These are phyloP conservation scores for Struthio camelus DNA, from an alignment of 2,113 vertebrate species.

Conservation along the genomic window DNA sequence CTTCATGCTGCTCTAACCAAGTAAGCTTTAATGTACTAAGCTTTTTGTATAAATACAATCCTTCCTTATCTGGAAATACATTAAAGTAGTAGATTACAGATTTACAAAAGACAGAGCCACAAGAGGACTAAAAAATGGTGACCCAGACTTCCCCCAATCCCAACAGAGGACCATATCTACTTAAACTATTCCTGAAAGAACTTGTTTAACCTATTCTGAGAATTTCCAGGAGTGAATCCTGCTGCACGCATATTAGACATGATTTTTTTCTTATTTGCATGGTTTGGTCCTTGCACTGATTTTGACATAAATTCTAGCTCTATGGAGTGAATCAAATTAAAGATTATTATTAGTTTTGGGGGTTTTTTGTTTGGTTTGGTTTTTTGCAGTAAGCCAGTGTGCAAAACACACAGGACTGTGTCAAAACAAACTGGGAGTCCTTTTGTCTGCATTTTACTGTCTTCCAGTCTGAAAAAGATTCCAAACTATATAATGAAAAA, in stretches of 20 bases:
- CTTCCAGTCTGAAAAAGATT: conserved; percentile 12
- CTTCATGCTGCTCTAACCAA: conserved; percentile 9
- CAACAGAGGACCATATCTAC: neutral
- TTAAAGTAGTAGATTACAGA: neutral
- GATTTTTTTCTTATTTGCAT: neutral
- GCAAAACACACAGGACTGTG: neutral
- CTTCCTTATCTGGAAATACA: conserved; percentile 1
- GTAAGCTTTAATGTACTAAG: neutral
- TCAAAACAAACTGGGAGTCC: neutral
- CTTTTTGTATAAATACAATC: neutral
- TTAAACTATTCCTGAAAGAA: neutral
- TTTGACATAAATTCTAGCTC: neutral
- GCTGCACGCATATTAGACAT: neutral
- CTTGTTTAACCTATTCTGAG: neutral
- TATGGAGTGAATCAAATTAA: neutral
- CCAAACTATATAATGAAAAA: neutral
- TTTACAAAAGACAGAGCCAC: neutral
- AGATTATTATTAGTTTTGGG: neutral
- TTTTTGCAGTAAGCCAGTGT: neutral
- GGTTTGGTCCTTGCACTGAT: neutral
- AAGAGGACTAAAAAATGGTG: neutral
- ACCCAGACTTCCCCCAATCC: neutral
- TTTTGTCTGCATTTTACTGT: neutral
- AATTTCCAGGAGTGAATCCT: neutral
- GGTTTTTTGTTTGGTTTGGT: neutral